Conservation (phyloP, 2,113 vertebrate species). For the Entomyzon cyanotis region DNA sequence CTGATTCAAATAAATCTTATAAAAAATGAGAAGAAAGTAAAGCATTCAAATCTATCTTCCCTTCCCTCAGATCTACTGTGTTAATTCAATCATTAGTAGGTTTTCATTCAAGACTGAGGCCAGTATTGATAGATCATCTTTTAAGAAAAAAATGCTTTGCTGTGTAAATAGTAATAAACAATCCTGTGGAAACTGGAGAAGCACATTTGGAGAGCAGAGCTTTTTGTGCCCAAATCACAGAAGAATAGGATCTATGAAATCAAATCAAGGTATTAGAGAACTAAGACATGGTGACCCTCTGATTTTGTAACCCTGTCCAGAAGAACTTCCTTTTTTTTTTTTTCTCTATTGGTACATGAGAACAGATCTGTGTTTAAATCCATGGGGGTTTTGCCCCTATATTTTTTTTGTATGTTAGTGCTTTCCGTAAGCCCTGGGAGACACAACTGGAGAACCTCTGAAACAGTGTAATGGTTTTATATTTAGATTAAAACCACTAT, state of each 20-base stretch:
- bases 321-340: neutral
- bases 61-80: neutral
- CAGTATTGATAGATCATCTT: neutral
- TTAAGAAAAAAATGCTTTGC: neutral
- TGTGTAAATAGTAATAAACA: neutral
- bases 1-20: neutral
- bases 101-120: neutral
- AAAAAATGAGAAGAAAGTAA: neutral
- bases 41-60: neutral
- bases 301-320: neutral
- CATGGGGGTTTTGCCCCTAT: rapidly evolving
- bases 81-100: neutral
- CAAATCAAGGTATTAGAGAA: neutral
- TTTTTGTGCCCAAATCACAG: neutral
- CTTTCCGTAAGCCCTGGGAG: neutral
- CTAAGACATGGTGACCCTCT: neutral
- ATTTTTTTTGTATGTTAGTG: neutral
- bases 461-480: neutral
- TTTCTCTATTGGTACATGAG: neutral
- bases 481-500: neutral
- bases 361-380: neutral
- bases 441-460: neutral
- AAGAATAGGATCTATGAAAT: neutral
- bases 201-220: neutral
- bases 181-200: neutral